Evolutionary conservation across 2,797 vertebrate genomes (phyloP), one percentile per base, ranked within the genome.

Genomic region (Phrynocephalus forsythii): DNA sequence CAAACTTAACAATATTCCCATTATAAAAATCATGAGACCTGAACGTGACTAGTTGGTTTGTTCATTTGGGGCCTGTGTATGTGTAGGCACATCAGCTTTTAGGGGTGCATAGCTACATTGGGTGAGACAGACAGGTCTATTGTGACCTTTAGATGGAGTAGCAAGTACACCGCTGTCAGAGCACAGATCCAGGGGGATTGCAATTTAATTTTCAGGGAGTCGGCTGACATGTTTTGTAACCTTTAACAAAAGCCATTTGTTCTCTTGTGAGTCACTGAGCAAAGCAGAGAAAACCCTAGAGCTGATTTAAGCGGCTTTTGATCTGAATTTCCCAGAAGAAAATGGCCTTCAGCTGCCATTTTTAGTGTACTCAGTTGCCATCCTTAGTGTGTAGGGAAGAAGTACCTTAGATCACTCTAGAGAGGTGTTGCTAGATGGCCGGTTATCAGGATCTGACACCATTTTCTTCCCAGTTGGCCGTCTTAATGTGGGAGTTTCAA

Each of bases 231-330:
- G 76, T 6, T 82, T 5, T 76, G 16, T 89, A 50, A 82, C 69
- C 0, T 87, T 84, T 88, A 20, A 63, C 86, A 84, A 75, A 38
- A 79, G 38, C 69, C 44, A 85, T 33, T 81, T 86, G 60, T 38
- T 81, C 48, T 86, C 38, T 80, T 67, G 18, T 84, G n/a, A 67
- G 9, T 82, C 16, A 84, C 33, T 30, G 82, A 82, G 67, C 38
- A 80, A 9, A 48, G 60, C 85, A 82, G 13, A 85, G 67, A 63
- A 86, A 82, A 72, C 56, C 4, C 11, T 50, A 85, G 16, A 85
- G 84, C 56, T 67, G 73, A 72, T 66, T 76, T 68, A 88, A 15
- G 69, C 48, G 60, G 22, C 18, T 52, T 33, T 84, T 72, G 56
- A 86, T 7, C 22, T 86, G 84, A 85, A 13, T 10, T 68, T 68